phyloP scores from a whole-genome alignment of 2,113 vertebrate species.

The Rhinopomastus cyanomelas region DNA sequence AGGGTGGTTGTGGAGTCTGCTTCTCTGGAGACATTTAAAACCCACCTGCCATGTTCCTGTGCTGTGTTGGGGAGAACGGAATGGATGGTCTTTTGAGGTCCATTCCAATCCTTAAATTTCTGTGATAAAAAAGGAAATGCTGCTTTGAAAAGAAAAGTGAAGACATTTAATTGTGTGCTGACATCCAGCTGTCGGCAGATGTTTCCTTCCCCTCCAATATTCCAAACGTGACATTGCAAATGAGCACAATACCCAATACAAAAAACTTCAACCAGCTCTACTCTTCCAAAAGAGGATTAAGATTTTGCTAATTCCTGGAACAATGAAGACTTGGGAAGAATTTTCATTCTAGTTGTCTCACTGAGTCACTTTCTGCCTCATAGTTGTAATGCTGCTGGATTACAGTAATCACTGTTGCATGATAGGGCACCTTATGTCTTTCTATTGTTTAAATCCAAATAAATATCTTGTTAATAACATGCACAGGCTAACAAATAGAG shows the following conservation, averaged over 20 bases:
- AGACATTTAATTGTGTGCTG: neutral
- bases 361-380: neutral
- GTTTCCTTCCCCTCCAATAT: neutral
- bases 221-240: neutral
- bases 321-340: neutral
- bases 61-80: no score
- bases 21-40: no score
- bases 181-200: neutral
- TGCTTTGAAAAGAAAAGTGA: neutral
- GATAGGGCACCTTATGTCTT: neutral
- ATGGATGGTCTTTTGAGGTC: no score
- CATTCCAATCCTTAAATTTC: no score
- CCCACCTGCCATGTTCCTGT: no score
- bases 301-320: slow-evolving; percentile 8
- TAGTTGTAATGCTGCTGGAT: neutral
- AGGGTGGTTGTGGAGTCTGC: no score
- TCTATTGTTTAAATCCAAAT: neutral
- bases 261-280: no score
- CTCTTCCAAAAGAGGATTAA: neutral
- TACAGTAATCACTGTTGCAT: neutral
- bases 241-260: neutral
- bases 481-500: neutral
- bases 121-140: neutral
- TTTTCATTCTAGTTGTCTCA: neutral
- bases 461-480: neutral